Evolutionary conservation across 2,113 vertebrate genomes (phyloP), one percentile per base, ranked within the genome.

Genomic region (Tricholaema leucomelas): DNA sequence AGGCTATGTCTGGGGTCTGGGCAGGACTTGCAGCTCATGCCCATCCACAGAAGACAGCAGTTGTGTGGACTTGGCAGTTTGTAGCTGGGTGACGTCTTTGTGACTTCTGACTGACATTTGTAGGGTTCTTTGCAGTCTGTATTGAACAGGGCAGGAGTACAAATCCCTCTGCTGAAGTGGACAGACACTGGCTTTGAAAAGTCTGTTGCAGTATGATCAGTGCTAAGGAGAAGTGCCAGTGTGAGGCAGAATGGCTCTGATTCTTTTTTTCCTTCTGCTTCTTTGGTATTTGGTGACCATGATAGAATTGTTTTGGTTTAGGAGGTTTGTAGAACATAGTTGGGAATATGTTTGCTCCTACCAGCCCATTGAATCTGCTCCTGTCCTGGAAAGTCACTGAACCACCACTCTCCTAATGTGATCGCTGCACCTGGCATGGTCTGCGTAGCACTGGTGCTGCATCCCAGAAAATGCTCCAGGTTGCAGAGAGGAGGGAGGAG

Each of bases 31-130:
- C 77, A 24, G 35, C 73, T n/a, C 17, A 0, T 42, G 24, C 38
- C 30, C 2, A 0, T 6, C 1, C 42, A 3, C 20, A 2, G 66
- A n/a, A 15, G 25, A 10, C 24, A 19, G 23, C 19, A 2, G 0
- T 15, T 1, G 30, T 5, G 70, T 8, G 64, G 70, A 15, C 58
- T 4, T 0, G 5, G 30, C 8, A 1, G 24, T 65, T 56, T 21
- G 3, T 31, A 50, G 60, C 35, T 2, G 1, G 8, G 81, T 18
- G 59, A 40, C 48, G 48, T 0, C 50, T 33, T 16, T 5, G 46
- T 30, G 60, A 18, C 60, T 38, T 24, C 15, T 31, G 31, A 6
- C 16, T 74, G 86, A 13, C 27, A 15, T 20, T 15, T 24, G 58
- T 52, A 54, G 31, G 31, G 14, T 9, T 27, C 14, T 21, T 40